Percentiles rank a stretch among this genome's conserved stretches.
Conservation (phyloP, 2,113 vertebrate species). For the Alexandromys fortis region DNA sequence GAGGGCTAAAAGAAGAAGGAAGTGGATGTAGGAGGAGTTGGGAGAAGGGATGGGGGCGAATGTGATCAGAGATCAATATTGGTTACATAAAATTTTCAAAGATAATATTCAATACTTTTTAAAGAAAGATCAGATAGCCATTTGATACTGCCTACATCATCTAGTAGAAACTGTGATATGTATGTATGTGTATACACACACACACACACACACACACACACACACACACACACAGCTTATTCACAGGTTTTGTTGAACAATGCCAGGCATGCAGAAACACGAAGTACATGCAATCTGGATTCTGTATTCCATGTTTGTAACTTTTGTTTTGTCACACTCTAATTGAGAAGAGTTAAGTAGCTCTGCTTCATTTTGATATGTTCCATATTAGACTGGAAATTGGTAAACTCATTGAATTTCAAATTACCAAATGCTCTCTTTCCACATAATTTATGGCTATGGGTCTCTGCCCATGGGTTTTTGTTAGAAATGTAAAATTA, state of each 20-base stretch:
- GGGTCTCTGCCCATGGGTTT: not conserved
- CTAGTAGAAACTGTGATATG: not conserved
- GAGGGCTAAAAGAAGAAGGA: not conserved
- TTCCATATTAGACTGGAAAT: not conserved
- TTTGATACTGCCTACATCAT: not conserved
- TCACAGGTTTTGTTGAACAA: not conserved
- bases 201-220: no score
- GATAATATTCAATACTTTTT: not conserved
- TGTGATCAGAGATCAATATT: not conserved
- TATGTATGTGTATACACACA: no score
- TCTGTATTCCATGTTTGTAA: not conserved
- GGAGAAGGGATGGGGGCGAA: no score
- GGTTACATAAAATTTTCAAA: not conserved
- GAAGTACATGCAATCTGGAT: not conserved
- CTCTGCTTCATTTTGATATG: not conserved
- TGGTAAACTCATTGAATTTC: not conserved
- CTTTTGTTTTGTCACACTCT: not conserved
- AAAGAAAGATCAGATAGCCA: not conserved
- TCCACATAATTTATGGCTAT: not conserved
- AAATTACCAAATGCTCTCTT: not conserved
- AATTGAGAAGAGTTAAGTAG: not conserved
- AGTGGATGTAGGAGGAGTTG: not conserved
- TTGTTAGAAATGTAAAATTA: not conserved
- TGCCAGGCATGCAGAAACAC: not conserved
- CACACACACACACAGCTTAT: no score